Conservation (phyloP, 2,113 vertebrate genomes). For the Esox niger region DNA sequence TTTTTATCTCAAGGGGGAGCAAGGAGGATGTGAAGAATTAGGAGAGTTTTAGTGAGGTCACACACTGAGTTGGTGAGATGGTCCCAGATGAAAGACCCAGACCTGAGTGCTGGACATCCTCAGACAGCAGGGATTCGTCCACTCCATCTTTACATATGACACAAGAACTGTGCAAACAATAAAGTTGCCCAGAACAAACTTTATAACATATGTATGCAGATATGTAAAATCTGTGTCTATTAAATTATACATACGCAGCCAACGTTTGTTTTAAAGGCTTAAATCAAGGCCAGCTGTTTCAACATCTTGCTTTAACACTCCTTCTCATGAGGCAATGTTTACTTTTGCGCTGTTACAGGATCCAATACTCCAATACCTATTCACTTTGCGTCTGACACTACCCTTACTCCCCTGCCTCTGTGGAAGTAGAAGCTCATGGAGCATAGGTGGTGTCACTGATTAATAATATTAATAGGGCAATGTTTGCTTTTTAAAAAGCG, state of each 20-base stretch:
- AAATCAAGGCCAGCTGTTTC: constrained; percentile 34
- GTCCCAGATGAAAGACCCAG: background rate
- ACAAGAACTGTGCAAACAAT: background rate
- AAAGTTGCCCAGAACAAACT: background rate
- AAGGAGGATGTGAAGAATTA: too few relatives aligned
- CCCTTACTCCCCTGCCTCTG: background rate
- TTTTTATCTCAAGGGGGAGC: background rate
- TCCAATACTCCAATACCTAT: constrained; percentile 3
- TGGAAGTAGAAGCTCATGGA: background rate
- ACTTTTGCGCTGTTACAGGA: constrained; percentile 15
- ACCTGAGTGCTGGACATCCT: background rate
- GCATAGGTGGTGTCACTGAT: constrained; percentile 13
- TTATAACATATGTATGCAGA: background rate
- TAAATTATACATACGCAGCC: background rate
- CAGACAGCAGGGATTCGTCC: background rate
- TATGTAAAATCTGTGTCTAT: background rate
- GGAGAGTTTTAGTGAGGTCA: background rate
- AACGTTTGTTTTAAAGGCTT: background rate
- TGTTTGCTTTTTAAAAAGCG: constrained; percentile 23
- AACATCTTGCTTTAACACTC: constrained; percentile 23
- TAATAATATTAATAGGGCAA: constrained; percentile 26
- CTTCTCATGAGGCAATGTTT: constrained; percentile 12
- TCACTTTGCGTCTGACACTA: background rate
- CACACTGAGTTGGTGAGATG: background rate
- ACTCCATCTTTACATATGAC: background rate